Base-by-base conservation (phyloP, 2,113 vertebrate genomes). In the Marcusenius ussheri region DNA sequence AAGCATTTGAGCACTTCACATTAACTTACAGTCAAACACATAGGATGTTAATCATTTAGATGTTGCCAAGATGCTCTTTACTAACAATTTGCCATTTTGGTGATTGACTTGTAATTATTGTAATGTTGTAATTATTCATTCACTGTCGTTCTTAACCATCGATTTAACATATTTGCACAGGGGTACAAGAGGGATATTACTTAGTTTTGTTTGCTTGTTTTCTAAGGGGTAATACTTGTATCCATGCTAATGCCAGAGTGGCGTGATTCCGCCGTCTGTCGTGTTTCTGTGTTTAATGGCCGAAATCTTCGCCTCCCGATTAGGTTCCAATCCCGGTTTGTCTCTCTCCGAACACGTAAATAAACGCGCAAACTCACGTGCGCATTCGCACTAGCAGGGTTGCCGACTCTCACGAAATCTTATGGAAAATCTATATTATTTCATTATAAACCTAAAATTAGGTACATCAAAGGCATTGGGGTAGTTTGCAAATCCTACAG, bases 301-400 rank as follows among this genome's bases (percentile, higher is more conserved):
- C 1, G 19, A 24, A 56, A 56, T 56, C 19, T 56, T 56, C 21
- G 19, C 19, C 53, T 56, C 53, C 19, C 19, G 17, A 7, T 21
- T 24, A 21, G 19, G 53, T 21, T 56, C 19, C 19, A 56, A 24
- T 24, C 19, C 53, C 53, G 6, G 19, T 56, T 24, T 56, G 19
- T 56, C 19, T 56, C 5, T 56, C 53, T 7, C 53, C 5, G 10
- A 9, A 84, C 8, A 84, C 53, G 47, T 53, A 70, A 27, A 83
- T 74, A 89, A 11, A 58, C 31, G 87, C 62, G 66, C 39, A 85
- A 88, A 62, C 87, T 86, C 83, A 62, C 24, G 24, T 62, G 24
- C 6, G 53, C 53, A 8, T 58, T 24, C 6, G 21, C 21, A 24
- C 53, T 7, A 58, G 53, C 19, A 7, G 53, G 53, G 53, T 58